Base-by-base conservation (phyloP, 1,140 invertebrate species). In the Pseudomyrmex flavicornis region DNA sequence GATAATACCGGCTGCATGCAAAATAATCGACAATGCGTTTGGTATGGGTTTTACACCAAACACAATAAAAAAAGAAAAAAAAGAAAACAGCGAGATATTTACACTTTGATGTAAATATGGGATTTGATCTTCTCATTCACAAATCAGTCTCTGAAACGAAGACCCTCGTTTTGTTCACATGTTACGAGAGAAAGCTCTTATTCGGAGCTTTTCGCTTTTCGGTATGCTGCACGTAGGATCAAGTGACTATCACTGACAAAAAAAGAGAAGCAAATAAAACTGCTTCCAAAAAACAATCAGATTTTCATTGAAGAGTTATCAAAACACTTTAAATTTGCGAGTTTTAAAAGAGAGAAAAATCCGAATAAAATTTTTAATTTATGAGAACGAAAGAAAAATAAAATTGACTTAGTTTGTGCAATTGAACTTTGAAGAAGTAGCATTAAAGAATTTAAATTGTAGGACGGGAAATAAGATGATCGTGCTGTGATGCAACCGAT, bases 401-500 rank as follows among this genome's bases (percentile, higher is more conserved):
- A 76, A 35, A n/a, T 35, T 54, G 61, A 66, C 46, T 17, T 5
- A 35, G 35, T 35, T 35, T 35, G 35, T 7, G 35, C 35, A 35
- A 35, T 35, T 35, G 5, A 35, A 35, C 5, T 7, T 35, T 0
- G 7, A 35, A 0, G 35, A 35, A 35, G 35, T 35, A 35, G 35
- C 35, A 35, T 7, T 35, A 35, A 35, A 35, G 35, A 35, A 35
- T 35, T 35, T 35, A 35, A 35, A 35, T 35, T 35, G 5, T 35
- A 5, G 35, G 5, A 35, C 35, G 35, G 0, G 5, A 17, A 77
- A 54, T 15, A 20, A 13, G 13, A 68, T 5, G 1, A 13, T 56
- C 10, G n/a, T 10, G 26, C 35, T 77, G 13, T 58, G 62, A 17
- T 68, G 35, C 26, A 77, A 77, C 63, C 68, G 50, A 77, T 56